Evolutionary conservation across 2,797 vertebrate species (phyloP).

Genomic region (Coendou prehensilis): DNA sequence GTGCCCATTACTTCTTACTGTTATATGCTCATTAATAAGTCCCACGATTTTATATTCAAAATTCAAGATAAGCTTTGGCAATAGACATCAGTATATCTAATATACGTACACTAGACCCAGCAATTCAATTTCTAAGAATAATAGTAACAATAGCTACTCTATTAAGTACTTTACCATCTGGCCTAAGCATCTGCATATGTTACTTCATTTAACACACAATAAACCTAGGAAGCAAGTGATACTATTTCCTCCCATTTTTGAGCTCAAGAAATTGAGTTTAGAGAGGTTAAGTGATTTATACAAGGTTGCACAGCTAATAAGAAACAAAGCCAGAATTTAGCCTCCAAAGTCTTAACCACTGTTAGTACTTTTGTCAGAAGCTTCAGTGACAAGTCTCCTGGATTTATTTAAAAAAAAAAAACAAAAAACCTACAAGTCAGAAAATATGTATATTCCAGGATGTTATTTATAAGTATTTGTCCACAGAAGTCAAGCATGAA

Average conservation of each 20-base stretch:
- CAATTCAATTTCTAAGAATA: slow-evolving; percentile 25
- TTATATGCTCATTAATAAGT: neutral
- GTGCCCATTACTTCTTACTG: neutral
- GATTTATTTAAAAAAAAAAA: neutral
- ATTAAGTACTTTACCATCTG: neutral
- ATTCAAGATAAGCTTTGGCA: slow-evolving; percentile 17
- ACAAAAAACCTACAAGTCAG: slow-evolving; percentile 29
- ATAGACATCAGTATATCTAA: neutral
- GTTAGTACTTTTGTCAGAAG: neutral
- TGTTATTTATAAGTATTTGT: slow-evolving; percentile 71
- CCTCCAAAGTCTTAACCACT: slow-evolving; percentile 4
- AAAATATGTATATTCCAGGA: slow-evolving; percentile 41
- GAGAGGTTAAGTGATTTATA: slow-evolving; percentile 6
- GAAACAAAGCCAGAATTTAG: slow-evolving; percentile 7
- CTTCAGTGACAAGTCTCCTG: neutral
- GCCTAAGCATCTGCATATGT: neutral
- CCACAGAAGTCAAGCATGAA: slow-evolving; percentile 63
- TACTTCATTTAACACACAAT: slow-evolving; percentile 12
- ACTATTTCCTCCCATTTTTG: neutral
- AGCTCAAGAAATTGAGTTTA: slow-evolving; percentile 20
- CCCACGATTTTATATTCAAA: neutral
- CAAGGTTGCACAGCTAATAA: slow-evolving; percentile 43
- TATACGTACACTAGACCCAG: neutral
- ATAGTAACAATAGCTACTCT: neutral
- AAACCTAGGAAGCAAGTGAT: neutral